Percentiles rank a stretch among this genome's conserved stretches.
phyloP scores from a whole-genome alignment of 1,140 invertebrate genomes.

The Coelopa frigida region DNA sequence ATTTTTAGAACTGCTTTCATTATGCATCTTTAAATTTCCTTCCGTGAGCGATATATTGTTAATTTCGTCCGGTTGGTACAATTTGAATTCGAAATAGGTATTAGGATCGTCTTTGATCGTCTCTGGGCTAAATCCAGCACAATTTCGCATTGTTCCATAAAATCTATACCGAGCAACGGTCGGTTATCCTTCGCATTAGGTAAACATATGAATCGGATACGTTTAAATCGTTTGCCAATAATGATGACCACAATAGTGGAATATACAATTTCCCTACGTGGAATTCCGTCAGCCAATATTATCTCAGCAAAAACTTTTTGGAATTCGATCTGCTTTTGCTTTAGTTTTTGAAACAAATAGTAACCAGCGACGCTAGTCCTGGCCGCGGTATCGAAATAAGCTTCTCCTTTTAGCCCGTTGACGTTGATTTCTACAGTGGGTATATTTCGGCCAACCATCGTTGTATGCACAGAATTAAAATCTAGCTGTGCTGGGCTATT shows the following conservation, averaged over 20 bases:
- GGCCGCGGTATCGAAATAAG: slow-evolving; percentile 11
- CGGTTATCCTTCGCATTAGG: slow-evolving; percentile 8
- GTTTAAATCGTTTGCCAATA: slow-evolving; percentile 9
- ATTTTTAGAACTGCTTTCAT: too few relatives aligned
- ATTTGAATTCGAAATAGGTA: slow-evolving; percentile 10
- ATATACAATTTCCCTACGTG: slow-evolving; percentile 2
- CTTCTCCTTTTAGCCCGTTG: slow-evolving; percentile 10
- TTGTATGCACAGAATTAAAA: slow-evolving; percentile 4
- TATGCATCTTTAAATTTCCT: too few relatives aligned
- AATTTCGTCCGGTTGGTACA: background rate
- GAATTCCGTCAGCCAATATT: slow-evolving; percentile 7
- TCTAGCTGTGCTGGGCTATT: slow-evolving; percentile 7
- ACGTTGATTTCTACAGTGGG: slow-evolving; percentile 6
- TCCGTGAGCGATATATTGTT: too few relatives aligned
- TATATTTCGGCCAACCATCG: slow-evolving; percentile 8
- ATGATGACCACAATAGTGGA: slow-evolving; percentile 5
- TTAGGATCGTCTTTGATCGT: slow-evolving; percentile 10
- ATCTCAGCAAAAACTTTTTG: slow-evolving; percentile 7
- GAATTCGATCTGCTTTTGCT: slow-evolving; percentile 2
- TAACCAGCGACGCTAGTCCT: slow-evolving; percentile 9
- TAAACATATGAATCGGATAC: slow-evolving; percentile 11
- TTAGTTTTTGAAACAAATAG: slow-evolving; percentile 3
- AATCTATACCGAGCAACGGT: slow-evolving; percentile 11
- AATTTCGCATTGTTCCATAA: slow-evolving; percentile 12
- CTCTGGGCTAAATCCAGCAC: slow-evolving; percentile 11